A percentile compares a stretch with the other conserved stretches of the same genome.
These are phyloP conservation scores for Orycteropus afer DNA, from an alignment of 2,113 vertebrate species.

Conservation along the genomic window DNA sequence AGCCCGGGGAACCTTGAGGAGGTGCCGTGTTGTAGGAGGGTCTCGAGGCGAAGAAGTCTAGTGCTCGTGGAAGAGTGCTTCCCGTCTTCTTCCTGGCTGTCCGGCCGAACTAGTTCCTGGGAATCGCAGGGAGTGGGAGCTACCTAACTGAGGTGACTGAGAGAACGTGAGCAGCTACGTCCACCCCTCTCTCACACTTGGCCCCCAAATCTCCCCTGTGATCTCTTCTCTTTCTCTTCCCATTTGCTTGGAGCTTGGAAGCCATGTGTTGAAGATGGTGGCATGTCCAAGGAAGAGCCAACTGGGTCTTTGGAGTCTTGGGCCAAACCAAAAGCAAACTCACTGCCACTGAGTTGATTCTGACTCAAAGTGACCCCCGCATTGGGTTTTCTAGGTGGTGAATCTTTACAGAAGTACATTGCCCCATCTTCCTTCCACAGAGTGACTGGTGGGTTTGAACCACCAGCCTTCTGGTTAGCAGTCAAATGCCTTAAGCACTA, in stretches of 20 bases:
- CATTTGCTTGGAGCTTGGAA: not conserved
- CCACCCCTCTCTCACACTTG: too few relatives aligned
- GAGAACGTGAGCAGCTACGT: accelerated
- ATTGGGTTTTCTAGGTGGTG: too few relatives aligned
- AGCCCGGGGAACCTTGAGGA: accelerated
- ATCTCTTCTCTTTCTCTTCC: too few relatives aligned
- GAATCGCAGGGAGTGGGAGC: accelerated
- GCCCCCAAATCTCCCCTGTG: not conserved
- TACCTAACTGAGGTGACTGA: accelerated
- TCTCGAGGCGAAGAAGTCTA: not conserved
- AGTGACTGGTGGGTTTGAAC: too few relatives aligned
- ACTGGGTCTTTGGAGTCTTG: not conserved
- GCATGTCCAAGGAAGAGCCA: not conserved
- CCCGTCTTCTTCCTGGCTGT: not conserved
- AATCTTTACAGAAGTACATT: too few relatives aligned
- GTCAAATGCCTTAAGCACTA: too few relatives aligned
- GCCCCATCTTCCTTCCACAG: too few relatives aligned
- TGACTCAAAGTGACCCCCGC: too few relatives aligned
- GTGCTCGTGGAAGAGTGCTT: too few relatives aligned
- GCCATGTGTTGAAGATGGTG: not conserved
- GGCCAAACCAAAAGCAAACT: too few relatives aligned
- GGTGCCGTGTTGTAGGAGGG: not conserved
- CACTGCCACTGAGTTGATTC: too few relatives aligned
- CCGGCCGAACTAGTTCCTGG: not conserved
- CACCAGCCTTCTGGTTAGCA: too few relatives aligned